phyloP scores from a whole-genome alignment of 2,888 invertebrate species.

The Griposia aprilina region DNA sequence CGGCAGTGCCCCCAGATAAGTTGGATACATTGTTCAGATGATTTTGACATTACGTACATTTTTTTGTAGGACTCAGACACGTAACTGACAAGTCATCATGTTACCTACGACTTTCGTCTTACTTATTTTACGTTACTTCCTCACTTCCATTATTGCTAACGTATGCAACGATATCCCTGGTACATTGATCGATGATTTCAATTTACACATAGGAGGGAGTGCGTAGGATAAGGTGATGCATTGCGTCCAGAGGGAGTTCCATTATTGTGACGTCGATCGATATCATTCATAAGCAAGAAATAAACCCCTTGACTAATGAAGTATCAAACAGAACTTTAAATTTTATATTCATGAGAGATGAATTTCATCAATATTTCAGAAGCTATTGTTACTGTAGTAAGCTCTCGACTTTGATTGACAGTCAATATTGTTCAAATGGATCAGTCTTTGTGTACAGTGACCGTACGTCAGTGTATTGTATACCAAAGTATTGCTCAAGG shows the following conservation, averaged over 20 bases:
- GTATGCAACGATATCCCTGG: neutral
- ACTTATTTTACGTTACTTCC: neutral
- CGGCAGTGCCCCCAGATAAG: too few species aligned
- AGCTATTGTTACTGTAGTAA: neutral
- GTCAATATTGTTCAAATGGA: neutral
- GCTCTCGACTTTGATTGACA: neutral
- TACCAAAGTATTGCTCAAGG: too few species aligned
- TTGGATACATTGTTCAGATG: neutral
- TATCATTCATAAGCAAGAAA: neutral
- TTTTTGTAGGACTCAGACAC: neutral
- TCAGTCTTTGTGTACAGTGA: neutral
- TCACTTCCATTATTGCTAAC: neutral
- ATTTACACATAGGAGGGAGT: neutral
- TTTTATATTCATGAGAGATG: neutral
- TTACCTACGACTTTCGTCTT: neutral
- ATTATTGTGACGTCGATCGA: constrained; percentile 26
- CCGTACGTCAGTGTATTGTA: too few species aligned
- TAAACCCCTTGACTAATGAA: neutral
- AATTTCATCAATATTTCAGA: neutral
- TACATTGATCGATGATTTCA: constrained; percentile 21
- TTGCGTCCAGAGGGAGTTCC: neutral
- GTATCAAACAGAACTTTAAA: neutral
- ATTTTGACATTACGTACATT: neutral
- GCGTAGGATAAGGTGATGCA: constrained; percentile 11
- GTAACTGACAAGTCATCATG: neutral